Conservation (phyloP, 1,140 invertebrate species). For the Atopsyche davidsoni region DNA sequence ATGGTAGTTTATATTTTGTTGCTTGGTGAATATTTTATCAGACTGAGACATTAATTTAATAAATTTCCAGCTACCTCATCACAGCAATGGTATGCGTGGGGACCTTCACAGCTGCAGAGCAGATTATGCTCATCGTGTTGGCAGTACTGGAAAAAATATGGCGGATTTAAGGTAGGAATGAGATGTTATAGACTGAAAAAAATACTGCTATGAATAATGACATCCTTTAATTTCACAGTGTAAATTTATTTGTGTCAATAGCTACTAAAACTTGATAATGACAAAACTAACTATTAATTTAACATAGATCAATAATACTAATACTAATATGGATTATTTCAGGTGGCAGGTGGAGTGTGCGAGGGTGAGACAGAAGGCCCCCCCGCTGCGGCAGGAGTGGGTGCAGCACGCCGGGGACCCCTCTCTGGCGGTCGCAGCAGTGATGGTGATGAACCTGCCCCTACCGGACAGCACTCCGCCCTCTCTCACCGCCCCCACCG, state of each 20-base stretch:
- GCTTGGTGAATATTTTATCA: too few relatives aligned
- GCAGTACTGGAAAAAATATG: constrained; percentile 98
- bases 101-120: constrained; percentile 81
- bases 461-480: constrained; percentile 38
- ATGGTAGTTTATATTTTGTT: too few relatives aligned
- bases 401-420: constrained; percentile 48
- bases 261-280: too few relatives aligned
- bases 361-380: constrained; percentile 22
- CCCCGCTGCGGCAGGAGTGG: background rate
- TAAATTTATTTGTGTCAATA: too few relatives aligned
- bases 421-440: constrained; percentile 36
- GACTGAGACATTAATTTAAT: too few relatives aligned
- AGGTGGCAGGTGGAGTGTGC: constrained; percentile 23
- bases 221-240: too few relatives aligned
- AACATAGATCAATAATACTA: background rate
- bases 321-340: background rate
- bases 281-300: too few relatives aligned
- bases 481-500: constrained; percentile 73
- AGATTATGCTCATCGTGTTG: constrained; percentile 90
- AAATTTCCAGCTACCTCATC: constrained; percentile 61
- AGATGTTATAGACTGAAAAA: too few relatives aligned
- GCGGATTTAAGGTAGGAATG: constrained; percentile 77
- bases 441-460: constrained; percentile 46
- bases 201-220: too few relatives aligned
- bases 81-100: constrained; percentile 95